phyloP scores from a whole-genome alignment of 2,888 invertebrate genomes.

The Piscicola geometra region DNA sequence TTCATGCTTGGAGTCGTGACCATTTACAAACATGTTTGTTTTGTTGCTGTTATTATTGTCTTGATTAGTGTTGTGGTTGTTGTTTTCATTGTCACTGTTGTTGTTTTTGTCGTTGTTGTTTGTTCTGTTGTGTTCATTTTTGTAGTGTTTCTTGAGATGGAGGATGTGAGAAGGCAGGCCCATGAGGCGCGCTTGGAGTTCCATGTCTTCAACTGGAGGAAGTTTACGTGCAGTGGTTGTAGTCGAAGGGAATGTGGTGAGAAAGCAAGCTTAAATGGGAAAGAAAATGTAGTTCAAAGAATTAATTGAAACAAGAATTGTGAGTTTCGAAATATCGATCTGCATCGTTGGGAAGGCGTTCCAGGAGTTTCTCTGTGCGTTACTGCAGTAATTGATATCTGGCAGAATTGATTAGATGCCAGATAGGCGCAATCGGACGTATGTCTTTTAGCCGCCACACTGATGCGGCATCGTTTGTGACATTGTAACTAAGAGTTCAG shows the following conservation, averaged over 20 bases:
- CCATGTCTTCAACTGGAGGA: slow-evolving; percentile 4
- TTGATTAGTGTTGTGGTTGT: background rate
- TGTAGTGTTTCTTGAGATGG: background rate
- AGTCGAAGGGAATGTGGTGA: too few species aligned
- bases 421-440: slow-evolving; percentile 1
- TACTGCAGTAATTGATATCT: background rate
- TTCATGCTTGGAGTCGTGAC: too few species aligned
- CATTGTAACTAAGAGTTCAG: too few species aligned
- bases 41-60: slow-evolving; percentile 5
- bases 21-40: too few species aligned
- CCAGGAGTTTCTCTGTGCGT: background rate
- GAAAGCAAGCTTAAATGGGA: too few species aligned
- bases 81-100: slow-evolving; percentile 6
- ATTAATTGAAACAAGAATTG: too few species aligned
- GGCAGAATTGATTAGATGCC: slow-evolving; percentile 2
- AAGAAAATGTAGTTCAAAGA: too few species aligned
- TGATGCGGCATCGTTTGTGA: too few species aligned
- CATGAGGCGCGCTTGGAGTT: background rate
- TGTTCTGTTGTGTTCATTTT: background rate
- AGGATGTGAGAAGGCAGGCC: slow-evolving; percentile 10
- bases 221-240: too few species aligned
- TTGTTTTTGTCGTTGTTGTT: slow-evolving; percentile 7
- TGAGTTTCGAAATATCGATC: too few species aligned
- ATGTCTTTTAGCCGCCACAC: background rate
- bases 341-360: too few species aligned